These are phyloP conservation scores for Eptesicus fuscus DNA, from an alignment of 2,113 vertebrate genomes.

Conservation along the genomic window DNA sequence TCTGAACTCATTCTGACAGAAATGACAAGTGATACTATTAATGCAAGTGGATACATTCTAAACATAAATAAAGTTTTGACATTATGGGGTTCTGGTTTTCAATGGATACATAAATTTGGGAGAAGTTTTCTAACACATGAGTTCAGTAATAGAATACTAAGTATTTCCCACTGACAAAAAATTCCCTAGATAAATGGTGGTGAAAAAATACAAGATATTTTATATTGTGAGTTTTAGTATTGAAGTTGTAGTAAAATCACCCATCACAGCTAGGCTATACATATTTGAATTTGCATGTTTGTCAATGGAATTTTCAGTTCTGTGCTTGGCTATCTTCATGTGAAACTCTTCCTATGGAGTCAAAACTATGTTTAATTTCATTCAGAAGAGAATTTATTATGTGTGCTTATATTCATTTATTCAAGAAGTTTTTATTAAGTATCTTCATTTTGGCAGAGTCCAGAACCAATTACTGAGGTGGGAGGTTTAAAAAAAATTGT, in stretches of 20 bases:
- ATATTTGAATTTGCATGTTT: not conserved
- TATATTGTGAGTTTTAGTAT: not conserved
- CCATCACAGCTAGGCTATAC: not conserved
- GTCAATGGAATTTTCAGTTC: not conserved
- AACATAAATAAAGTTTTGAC: slow-evolving; percentile 51
- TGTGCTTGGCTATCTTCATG: not conserved
- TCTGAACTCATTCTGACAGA: slow-evolving; percentile 44
- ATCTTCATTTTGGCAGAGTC: slow-evolving; percentile 22
- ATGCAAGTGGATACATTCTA: not conserved
- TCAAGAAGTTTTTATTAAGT: slow-evolving; percentile 1
- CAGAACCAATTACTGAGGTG: slow-evolving; percentile 3
- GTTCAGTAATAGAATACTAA: not conserved
- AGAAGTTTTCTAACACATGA: not conserved
- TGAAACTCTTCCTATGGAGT: not conserved
- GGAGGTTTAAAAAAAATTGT: not conserved
- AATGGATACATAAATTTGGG: slow-evolving; percentile 55
- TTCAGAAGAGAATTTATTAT: not conserved
- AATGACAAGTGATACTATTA: slow-evolving; percentile 51
- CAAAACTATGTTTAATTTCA: not conserved
- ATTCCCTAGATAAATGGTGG: not conserved
- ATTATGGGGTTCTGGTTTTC: slow-evolving; percentile 39
- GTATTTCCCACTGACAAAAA: not conserved
- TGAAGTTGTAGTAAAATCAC: not conserved
- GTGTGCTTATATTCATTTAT: not conserved
- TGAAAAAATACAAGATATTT: not conserved